phyloP scores from a whole-genome alignment of 1,140 invertebrate species.

The Galleria mellonella region DNA sequence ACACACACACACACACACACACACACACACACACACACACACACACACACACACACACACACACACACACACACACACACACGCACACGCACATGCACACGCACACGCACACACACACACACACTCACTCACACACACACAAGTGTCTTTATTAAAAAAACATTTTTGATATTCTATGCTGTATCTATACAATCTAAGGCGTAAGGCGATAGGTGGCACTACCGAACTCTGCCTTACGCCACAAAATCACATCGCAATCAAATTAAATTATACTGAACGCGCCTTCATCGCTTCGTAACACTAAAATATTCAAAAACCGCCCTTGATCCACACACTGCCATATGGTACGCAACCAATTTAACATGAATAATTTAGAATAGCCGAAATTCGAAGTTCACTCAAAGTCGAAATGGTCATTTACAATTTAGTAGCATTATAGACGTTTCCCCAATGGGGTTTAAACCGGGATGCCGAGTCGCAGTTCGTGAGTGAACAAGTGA shows the following conservation, averaged over 20 bases:
- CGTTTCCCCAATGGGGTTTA: slow-evolving; percentile 33
- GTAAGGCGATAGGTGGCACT: too few species aligned
- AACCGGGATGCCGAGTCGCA: slow-evolving; percentile 15
- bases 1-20: too few species aligned
- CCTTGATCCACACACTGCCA: not conserved
- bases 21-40: too few species aligned
- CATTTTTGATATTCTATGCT: too few species aligned
- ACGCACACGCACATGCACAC: too few species aligned
- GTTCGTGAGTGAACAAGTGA: slow-evolving; percentile 35
- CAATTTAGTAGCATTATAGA: slow-evolving; percentile 61
- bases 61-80: too few species aligned
- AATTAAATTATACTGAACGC: not conserved
- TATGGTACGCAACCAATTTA: slow-evolving; percentile 43
- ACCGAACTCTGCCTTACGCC: too few species aligned
- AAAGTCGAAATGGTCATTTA: slow-evolving; percentile 56
- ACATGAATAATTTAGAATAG: slow-evolving; percentile 49
- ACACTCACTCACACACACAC: too few species aligned
- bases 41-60: too few species aligned
- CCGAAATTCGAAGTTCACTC: slow-evolving; percentile 52
- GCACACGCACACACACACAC: too few species aligned
- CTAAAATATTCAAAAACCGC: not conserved
- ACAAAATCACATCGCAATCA: not conserved
- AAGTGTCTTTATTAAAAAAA: too few species aligned
- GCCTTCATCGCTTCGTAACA: not conserved
- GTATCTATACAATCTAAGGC: too few species aligned